A percentile compares a stretch with the other conserved stretches of the same genome.
These are phyloP conservation scores for Pantherophis vulpinus DNA, from an alignment of 2,797 vertebrate genomes.

Conservation along the genomic window DNA sequence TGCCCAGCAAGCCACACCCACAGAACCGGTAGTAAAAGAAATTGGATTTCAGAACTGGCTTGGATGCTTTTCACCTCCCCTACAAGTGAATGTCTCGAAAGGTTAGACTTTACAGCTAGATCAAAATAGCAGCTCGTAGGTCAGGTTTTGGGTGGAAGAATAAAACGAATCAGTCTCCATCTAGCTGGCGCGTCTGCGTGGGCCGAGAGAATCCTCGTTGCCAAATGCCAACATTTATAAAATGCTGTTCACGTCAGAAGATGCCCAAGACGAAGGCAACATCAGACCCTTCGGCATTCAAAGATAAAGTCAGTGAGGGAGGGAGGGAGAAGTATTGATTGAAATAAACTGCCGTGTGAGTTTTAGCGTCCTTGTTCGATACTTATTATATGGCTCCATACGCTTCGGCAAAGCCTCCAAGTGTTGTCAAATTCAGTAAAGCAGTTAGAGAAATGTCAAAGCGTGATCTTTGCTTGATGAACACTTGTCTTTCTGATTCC, in stretches of 20 bases:
- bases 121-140: conserved; percentile 18
- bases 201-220: conserved; percentile 50
- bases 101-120: conserved; percentile 18
- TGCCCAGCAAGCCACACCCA: too few species aligned
- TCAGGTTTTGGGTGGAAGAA: conserved; percentile 13
- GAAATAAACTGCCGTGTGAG: conserved; percentile 59
- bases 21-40: too few species aligned
- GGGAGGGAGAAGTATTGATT: conserved; percentile 60
- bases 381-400: conserved; percentile 41
- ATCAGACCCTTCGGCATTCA: conserved; percentile 42
- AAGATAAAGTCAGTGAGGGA: conserved; percentile 32
- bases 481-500: conserved; percentile 59
- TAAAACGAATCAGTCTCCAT: conserved; percentile 48
- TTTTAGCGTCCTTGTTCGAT: conserved; percentile 52
- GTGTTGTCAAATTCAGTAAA: conserved; percentile 43
- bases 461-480: conserved; percentile 57
- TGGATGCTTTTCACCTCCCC: conserved; percentile 24
- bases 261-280: conserved; percentile 40
- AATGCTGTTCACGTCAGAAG: conserved; percentile 52
- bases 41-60: too few species aligned
- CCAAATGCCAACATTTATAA: conserved; percentile 58
- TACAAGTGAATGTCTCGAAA: conserved; percentile 26
- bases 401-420: conserved; percentile 45
- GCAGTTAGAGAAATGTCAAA: conserved; percentile 61
- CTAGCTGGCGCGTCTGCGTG: conserved; percentile 26